Base-by-base conservation (phyloP, 1,140 invertebrate species). In the Lysiphlebus fabarum region DNA sequence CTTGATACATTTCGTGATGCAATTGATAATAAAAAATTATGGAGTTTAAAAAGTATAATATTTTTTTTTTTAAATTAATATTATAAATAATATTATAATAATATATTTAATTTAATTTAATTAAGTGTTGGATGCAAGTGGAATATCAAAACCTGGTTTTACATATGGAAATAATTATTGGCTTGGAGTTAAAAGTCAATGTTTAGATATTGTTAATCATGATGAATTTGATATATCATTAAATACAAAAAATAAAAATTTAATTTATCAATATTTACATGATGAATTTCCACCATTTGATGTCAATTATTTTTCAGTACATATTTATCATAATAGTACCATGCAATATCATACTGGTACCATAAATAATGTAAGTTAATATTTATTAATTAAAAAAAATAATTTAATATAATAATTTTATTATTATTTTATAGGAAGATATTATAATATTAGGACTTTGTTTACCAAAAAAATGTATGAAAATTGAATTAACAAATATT, bases 51-150 rank as follows among this genome's bases (percentile, higher is more conserved):
- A 67, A 68, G 76, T 78, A 63, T n/a, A n/a, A n/a, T n/a, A 64
- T 71, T 72, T 49, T 12, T 48, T 33, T 37, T 34, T 38, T 11
- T 2, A 37, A 49, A 17, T 14, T 37, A 57, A n/a, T 12, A 10
- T 10, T 12, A 44, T 44, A 34, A n/a, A 5, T n/a, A 47, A 11
- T 11, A 38, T 6, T 11, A 37, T 12, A 12, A 38, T 12, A 43
- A 59, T 10, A 51, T n/a, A 12, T 51, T 37, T 12, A 38, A 12
- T n/a, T 34, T 44, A 58, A 41, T 54, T 34, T 3, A 12, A 33
- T 47, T n/a, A 6, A 84, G 82, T 78, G 64, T 57, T 82, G 9
- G 82, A 84, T 58, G 67, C 79, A 5, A 83, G 79, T 53, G 82
- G 82, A 0, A 59, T 63, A 53, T 75, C 79, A 17, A 67, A 63